Conservation (phyloP, 2,113 vertebrate species). For the Caranx melampygus region DNA sequence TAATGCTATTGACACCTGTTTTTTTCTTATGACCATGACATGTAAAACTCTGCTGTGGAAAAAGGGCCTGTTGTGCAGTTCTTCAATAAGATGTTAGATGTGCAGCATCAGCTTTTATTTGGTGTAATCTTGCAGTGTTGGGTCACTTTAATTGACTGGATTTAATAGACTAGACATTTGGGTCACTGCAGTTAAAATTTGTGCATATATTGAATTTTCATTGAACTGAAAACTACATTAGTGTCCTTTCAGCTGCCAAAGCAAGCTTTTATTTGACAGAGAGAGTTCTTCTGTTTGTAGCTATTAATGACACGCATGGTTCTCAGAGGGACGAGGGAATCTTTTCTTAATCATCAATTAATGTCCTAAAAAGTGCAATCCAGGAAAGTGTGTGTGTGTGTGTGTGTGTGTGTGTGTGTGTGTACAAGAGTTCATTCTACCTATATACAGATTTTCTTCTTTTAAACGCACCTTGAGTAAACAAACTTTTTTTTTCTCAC, state of each 20-base stretch:
- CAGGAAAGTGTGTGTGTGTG: neutral
- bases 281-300: neutral
- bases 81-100: neutral
- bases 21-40: neutral
- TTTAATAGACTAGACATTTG: no score
- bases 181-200: neutral
- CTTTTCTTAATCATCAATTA: constrained; percentile 1
- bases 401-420: neutral
- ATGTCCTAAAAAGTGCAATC: neutral
- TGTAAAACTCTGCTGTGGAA: neutral
- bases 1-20: neutral
- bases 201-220: neutral
- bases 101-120: neutral
- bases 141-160: neutral
- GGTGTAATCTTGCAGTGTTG: neutral
- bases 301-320: neutral
- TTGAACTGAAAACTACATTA: no score
- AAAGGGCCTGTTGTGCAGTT: neutral
- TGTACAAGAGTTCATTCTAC: constrained; percentile 20
- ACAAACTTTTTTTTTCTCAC: constrained; percentile 38
- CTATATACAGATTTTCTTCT: constrained; percentile 18
- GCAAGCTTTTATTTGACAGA: constrained; percentile 9
- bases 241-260: neutral
- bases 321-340: neutral
- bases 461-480: constrained; percentile 36